A percentile compares a stretch with the other conserved stretches of the same genome.
These are phyloP conservation scores for Buceros bicornis DNA, from an alignment of 2,797 vertebrate species.

Conservation along the genomic window DNA sequence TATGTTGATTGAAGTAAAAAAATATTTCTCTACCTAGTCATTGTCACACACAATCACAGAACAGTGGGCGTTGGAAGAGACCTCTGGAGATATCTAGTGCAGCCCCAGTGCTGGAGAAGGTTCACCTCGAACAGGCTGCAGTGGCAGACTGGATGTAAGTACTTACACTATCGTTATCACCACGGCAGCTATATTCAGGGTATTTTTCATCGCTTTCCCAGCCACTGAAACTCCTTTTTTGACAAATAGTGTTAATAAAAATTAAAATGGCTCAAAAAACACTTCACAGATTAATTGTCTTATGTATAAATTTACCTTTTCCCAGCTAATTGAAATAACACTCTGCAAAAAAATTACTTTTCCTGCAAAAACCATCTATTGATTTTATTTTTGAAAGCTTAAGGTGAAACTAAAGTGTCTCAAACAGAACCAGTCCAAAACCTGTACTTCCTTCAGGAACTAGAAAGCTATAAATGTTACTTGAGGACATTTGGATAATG, in stretches of 20 bases:
- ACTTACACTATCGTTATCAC: neutral
- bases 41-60: too few relatives aligned
- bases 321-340: neutral
- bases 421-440: neutral
- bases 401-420: neutral
- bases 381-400: neutral
- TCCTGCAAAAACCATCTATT: neutral
- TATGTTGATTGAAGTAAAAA: neutral
- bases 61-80: too few relatives aligned
- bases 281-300: neutral
- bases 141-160: neutral
- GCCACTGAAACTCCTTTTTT: neutral
- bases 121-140: too few relatives aligned
- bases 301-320: neutral
- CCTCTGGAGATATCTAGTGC: too few relatives aligned
- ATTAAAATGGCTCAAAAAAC: neutral
- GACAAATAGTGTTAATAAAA: neutral
- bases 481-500: slow-evolving; percentile 4
- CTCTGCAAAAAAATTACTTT: neutral
- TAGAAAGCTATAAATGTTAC: neutral
- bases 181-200: neutral
- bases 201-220: neutral
- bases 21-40: neutral
- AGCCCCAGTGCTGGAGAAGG: too few relatives aligned
- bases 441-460: neutral